Percentiles rank a stretch among this genome's conserved stretches.
These are phyloP conservation scores for Pseudolaguvia tuberculata DNA, from an alignment of 2,113 vertebrate genomes.

Conservation along the genomic window DNA sequence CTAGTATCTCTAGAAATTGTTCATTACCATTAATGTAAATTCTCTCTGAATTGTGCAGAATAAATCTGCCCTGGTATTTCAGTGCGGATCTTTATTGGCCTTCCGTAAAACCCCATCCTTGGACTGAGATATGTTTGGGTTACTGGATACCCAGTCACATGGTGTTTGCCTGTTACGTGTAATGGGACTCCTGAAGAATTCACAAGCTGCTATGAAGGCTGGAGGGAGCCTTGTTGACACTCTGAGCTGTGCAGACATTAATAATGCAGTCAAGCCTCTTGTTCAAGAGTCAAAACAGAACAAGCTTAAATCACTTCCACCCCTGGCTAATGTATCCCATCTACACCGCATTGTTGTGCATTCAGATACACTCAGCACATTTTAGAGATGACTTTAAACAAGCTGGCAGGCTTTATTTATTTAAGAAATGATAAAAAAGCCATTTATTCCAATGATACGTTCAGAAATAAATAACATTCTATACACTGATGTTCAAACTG, in stretches of 20 bases:
- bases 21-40: neutral
- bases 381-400: neutral
- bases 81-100: constrained; percentile 29
- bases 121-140: constrained; percentile 54
- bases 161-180: constrained; percentile 59
- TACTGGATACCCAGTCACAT: constrained; percentile 68
- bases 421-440: no score
- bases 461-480: no score
- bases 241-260: constrained; percentile 14
- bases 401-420: no score
- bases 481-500: no score
- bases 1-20: neutral
- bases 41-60: neutral
- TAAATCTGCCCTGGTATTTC: neutral
- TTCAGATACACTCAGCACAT: neutral
- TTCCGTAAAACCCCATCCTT: constrained; percentile 48
- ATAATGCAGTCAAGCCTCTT: constrained; percentile 8
- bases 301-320: neutral
- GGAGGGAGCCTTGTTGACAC: constrained; percentile 15
- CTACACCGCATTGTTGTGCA: neutral
- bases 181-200: constrained; percentile 54
- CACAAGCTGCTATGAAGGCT: constrained; percentile 17
- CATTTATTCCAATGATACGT: no score
- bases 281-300: constrained; percentile 9
- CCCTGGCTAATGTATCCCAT: neutral